Conservation (phyloP, 2,113 vertebrate genomes). For the Lanius collurio region DNA sequence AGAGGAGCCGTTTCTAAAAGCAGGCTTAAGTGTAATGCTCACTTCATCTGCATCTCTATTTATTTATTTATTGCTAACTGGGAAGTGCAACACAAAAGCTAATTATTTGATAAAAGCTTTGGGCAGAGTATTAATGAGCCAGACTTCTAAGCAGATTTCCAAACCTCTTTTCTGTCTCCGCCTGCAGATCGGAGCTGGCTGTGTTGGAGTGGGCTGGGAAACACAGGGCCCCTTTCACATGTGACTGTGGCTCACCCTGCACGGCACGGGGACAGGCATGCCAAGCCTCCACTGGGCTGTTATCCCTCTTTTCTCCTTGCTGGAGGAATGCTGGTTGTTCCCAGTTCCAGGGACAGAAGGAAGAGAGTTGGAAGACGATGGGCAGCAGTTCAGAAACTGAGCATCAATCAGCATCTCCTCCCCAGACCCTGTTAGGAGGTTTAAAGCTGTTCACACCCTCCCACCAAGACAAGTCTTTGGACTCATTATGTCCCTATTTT, state of each 20-base stretch:
- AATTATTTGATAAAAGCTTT: constrained; percentile 39
- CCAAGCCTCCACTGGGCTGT: not conserved
- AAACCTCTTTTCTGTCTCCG: not conserved
- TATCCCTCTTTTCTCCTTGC: not conserved
- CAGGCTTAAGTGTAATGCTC: not conserved
- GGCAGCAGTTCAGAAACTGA: not conserved
- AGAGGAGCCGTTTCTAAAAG: not conserved
- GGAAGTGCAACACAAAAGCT: not conserved
- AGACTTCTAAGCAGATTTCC: not conserved
- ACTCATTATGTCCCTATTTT: not conserved
- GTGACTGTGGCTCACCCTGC: not conserved
- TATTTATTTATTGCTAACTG: constrained; percentile 49
- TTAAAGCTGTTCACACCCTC: not conserved
- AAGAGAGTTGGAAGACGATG: not conserved
- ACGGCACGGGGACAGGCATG: rapidly evolving
- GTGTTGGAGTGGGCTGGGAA: not conserved
- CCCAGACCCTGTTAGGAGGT: not conserved
- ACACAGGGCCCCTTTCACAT: not conserved
- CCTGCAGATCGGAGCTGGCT: not conserved
- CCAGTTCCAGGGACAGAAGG: not conserved
- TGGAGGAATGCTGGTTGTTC: not conserved
- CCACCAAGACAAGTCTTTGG: not conserved
- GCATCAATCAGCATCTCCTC: not conserved
- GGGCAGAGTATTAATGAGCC: constrained; percentile 9
- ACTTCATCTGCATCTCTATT: constrained; percentile 1